Conservation (phyloP, 1,140 invertebrate species). For the Druon quercuslanigerum region DNA sequence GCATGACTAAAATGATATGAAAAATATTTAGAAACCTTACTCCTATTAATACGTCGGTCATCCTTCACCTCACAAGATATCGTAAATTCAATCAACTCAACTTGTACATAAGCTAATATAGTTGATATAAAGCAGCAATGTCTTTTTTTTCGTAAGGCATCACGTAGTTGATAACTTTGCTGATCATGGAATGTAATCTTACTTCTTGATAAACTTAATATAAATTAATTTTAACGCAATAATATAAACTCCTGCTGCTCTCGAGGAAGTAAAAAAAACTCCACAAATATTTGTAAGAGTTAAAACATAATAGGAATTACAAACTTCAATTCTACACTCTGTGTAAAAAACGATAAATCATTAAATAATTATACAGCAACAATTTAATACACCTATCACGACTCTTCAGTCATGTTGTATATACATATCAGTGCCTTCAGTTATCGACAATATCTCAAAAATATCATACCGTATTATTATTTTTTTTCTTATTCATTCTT, state of each 20-base stretch:
- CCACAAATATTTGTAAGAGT: slow-evolving; percentile 7
- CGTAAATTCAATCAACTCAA: slow-evolving; percentile 4
- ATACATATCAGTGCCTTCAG: slow-evolving; percentile 53
- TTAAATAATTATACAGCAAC: slow-evolving; percentile 56
- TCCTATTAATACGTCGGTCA: neutral
- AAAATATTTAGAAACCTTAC: slow-evolving; percentile 28
- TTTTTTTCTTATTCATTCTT: slow-evolving; percentile 5
- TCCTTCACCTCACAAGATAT: slow-evolving; percentile 24
- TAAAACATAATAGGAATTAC: slow-evolving; percentile 26
- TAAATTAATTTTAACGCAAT: slow-evolving; percentile 30
- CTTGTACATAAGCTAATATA: slow-evolving; percentile 21
- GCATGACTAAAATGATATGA: slow-evolving; percentile 21
- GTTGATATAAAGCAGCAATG: slow-evolving; percentile 29
- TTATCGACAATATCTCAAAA: slow-evolving; percentile 46
- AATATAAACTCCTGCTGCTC: slow-evolving; percentile 23
- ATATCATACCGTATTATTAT: neutral
- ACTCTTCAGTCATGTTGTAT: slow-evolving; percentile 49
- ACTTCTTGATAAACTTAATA: slow-evolving; percentile 8
- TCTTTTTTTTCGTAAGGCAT: slow-evolving; percentile 16
- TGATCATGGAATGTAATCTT: neutral
- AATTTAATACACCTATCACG: slow-evolving; percentile 53
- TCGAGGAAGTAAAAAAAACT: slow-evolving; percentile 25
- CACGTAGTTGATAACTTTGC: slow-evolving; percentile 17
- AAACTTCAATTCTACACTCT: slow-evolving; percentile 27
- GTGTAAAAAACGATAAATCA: slow-evolving; percentile 39